These are phyloP conservation scores for Siniperca knerii DNA, from an alignment of 2,113 vertebrate species.

Conservation along the genomic window DNA sequence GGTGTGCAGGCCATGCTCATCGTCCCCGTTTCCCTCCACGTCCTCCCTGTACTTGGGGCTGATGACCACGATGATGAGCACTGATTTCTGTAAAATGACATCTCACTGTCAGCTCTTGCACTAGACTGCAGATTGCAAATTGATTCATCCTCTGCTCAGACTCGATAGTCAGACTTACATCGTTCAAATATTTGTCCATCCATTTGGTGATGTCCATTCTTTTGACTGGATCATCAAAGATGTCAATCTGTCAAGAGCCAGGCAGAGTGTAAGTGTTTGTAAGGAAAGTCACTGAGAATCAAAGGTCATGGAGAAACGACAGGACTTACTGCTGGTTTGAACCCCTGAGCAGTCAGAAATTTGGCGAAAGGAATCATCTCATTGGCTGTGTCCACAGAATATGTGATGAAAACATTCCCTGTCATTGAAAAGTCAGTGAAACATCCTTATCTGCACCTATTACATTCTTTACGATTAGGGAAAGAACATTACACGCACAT, in stretches of 20 bases:
- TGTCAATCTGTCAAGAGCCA: constrained; percentile 88
- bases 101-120: background rate
- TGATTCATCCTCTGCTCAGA: background rate
- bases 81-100: constrained; percentile 88
- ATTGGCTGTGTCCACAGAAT: constrained; percentile 71
- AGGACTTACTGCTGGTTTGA: constrained; percentile 74
- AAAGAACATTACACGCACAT: background rate
- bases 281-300: background rate
- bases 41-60: constrained; percentile 97
- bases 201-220: constrained; percentile 94
- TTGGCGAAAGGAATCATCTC: constrained; percentile 68
- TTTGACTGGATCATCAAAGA: constrained; percentile 91
- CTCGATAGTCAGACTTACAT: constrained; percentile 84
- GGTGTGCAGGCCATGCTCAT: constrained; percentile 96
- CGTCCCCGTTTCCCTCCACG: constrained; percentile 90
- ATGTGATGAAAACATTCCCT: constrained; percentile 81
- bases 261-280: background rate
- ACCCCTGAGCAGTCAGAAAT: constrained; percentile 73
- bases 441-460: background rate
- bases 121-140: background rate
- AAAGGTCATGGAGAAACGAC: background rate
- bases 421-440: constrained; percentile 2
- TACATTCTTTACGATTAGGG: background rate
- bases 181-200: constrained; percentile 94
- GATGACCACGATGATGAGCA: constrained; percentile 97